A percentile compares a stretch with the other conserved stretches of the same genome.
phyloP scores from a whole-genome alignment of 2,113 vertebrate genomes.

The Apteryx mantelli region DNA sequence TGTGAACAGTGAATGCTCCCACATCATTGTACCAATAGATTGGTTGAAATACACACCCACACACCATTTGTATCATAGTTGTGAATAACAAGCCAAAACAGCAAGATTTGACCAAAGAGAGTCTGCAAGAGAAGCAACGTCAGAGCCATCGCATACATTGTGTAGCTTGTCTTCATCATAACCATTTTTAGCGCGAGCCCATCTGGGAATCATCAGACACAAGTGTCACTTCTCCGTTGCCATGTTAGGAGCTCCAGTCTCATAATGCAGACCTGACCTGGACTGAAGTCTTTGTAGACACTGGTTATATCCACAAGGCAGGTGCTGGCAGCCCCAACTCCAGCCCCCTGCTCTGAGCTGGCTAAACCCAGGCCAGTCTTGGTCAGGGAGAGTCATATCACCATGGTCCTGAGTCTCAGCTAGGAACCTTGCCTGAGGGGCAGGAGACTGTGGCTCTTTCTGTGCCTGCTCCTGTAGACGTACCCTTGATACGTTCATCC shows the following conservation, averaged over 20 bases:
- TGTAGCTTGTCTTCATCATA: not conserved
- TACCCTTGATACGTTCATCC: rapidly evolving
- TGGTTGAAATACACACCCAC: not conserved
- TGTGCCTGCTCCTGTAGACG: not conserved
- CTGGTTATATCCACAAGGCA: not conserved
- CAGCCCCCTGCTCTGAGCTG: not conserved
- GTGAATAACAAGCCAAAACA: not conserved
- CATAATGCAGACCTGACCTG: not conserved
- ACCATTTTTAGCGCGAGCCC: not conserved
- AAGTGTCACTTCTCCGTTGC: not conserved
- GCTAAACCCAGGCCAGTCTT: not conserved
- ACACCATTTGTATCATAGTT: not conserved
- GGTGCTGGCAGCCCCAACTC: not conserved
- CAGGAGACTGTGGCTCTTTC: not conserved
- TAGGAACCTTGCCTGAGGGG: not conserved
- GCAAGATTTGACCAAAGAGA: not conserved
- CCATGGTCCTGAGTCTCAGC: not conserved
- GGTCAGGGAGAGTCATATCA: not conserved
- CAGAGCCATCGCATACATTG: not conserved
- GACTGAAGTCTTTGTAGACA: not conserved
- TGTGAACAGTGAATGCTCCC: not conserved
- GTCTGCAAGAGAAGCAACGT: not conserved
- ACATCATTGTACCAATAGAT: not conserved
- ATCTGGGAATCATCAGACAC: not conserved
- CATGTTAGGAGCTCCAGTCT: not conserved